These are phyloP conservation scores for Melanogrammus aeglefinus DNA, from an alignment of 2,797 vertebrate genomes.

Conservation along the genomic window DNA sequence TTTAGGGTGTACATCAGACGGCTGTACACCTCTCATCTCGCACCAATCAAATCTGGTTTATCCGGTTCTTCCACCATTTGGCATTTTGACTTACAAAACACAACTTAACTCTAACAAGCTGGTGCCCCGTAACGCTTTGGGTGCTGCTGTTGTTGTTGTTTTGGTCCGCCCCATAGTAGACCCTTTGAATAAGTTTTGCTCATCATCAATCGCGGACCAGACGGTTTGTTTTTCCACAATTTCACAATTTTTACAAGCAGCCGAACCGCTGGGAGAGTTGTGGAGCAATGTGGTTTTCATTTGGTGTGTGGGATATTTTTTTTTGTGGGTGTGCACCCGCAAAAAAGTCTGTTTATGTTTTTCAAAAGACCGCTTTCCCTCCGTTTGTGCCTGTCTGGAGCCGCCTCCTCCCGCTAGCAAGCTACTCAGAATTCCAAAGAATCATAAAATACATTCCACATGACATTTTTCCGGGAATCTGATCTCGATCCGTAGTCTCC, in stretches of 20 bases:
- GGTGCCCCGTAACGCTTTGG: neutral
- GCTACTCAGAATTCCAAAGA: conserved; percentile 44
- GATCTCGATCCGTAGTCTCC: conserved; percentile 40
- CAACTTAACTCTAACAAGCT: neutral
- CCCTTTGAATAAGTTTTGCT: neutral
- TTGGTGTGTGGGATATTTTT: conserved; percentile 25
- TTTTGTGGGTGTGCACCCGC: conserved; percentile 7
- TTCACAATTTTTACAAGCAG: neutral
- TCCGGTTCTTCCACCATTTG: neutral
- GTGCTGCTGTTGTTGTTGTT: no score
- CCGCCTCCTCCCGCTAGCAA: conserved; percentile 20
- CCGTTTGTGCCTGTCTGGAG: conserved; percentile 52
- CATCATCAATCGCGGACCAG: neutral
- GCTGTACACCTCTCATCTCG: neutral
- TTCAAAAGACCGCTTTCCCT: conserved; percentile 30
- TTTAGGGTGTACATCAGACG: neutral
- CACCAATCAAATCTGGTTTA: neutral
- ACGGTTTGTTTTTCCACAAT: neutral
- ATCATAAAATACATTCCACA: conserved; percentile 46
- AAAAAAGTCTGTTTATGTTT: conserved; percentile 13
- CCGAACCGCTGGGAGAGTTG: neutral
- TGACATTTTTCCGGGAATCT: conserved; percentile 62
- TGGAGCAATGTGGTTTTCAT: conserved; percentile 57
- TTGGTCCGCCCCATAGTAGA: neutral
- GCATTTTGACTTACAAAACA: neutral